phyloP scores from a whole-genome alignment of 2,888 invertebrate genomes.

The Troides helena region DNA sequence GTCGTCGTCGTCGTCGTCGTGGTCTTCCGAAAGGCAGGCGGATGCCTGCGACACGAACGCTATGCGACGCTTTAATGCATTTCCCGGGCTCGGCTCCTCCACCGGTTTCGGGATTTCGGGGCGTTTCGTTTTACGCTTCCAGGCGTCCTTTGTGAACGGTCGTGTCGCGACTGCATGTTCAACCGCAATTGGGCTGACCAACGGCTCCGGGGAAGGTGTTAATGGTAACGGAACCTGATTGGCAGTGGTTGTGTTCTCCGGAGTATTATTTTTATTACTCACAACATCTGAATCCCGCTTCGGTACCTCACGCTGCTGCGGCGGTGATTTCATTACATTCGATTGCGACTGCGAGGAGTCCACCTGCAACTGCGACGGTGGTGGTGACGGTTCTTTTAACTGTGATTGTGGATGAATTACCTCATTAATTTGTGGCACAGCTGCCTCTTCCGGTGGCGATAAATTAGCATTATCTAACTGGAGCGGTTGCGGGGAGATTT shows the following conservation, averaged over 20 bases:
- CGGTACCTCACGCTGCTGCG: conserved; percentile 8
- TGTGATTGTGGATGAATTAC: neutral
- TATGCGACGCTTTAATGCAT: conserved; percentile 71
- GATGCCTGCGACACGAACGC: conserved; percentile 79
- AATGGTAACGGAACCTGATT: conserved; percentile 34
- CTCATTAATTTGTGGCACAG: neutral
- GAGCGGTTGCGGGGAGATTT: conserved; percentile 25
- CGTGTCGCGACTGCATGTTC: conserved; percentile 76
- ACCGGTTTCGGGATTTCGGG: conserved; percentile 66
- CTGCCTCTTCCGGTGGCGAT: neutral
- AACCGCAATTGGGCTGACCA: conserved; percentile 65
- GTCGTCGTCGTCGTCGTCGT: conserved; percentile 74
- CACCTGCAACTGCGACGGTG: neutral
- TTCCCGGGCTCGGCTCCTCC: conserved; percentile 72
- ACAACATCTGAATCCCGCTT: conserved; percentile 6
- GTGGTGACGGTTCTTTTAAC: conserved; percentile 1
- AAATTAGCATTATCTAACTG: neutral
- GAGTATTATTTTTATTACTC: conserved; percentile 5
- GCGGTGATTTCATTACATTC: neutral
- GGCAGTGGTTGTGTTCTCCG: neutral
- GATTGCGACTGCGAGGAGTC: neutral
- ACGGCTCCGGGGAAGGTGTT: conserved; percentile 41
- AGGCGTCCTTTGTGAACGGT: conserved; percentile 78
- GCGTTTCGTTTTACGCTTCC: conserved; percentile 63
- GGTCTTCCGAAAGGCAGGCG: conserved; percentile 75